Percentiles rank a stretch among this genome's conserved stretches.
These are phyloP conservation scores for Balanococcus diminutus DNA, from an alignment of 2,888 invertebrate species.

Conservation along the genomic window DNA sequence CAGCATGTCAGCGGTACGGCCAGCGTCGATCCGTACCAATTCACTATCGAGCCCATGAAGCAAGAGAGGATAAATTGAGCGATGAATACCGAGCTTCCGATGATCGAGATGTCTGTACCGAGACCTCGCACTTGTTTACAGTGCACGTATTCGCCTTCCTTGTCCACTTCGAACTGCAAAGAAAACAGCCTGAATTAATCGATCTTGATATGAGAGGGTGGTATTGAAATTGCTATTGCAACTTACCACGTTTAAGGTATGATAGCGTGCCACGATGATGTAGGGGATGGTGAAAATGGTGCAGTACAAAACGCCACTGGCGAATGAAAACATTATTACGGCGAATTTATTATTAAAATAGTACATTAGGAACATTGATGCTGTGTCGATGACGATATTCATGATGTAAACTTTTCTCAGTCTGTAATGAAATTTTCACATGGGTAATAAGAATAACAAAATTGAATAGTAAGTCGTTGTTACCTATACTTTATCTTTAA, in stretches of 20 bases:
- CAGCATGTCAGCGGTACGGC: constrained; percentile 88
- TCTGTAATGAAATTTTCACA: constrained; percentile 31
- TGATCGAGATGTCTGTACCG: constrained; percentile 92
- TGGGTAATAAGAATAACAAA: too few relatives aligned
- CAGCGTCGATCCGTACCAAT: constrained; percentile 80
- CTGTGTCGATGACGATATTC: constrained; percentile 38
- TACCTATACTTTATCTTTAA: too few relatives aligned
- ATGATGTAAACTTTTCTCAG: constrained; percentile 39
- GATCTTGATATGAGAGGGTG: neutral
- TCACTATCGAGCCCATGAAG: constrained; percentile 84
- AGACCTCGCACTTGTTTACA: constrained; percentile 76
- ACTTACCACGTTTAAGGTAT: constrained; percentile 84
- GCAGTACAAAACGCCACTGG: constrained; percentile 96
- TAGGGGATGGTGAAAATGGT: constrained; percentile 98
- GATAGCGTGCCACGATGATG: constrained; percentile 90
- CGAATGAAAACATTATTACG: constrained; percentile 87
- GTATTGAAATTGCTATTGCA: neutral
- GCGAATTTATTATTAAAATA: constrained; percentile 68
- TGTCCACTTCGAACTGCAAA: constrained; percentile 58
- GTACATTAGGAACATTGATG: constrained; percentile 47
- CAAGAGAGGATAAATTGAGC: constrained; percentile 91
- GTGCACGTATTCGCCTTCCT: constrained; percentile 31
- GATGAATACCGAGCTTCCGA: constrained; percentile 94
- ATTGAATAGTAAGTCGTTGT: too few relatives aligned
- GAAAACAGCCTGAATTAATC: neutral